Percentiles rank a stretch among this genome's conserved stretches.
These are phyloP conservation scores for human (Homo sapiens) DNA, from an alignment of 2,113 vertebrate genomes.

Conservation along the genomic window GRCh38 chr5:150305001-150305500, in stretches of 20 bases:
- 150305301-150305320: background rate
- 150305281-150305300: background rate
- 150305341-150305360: conserved; percentile 16
- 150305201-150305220: background rate
- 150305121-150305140: background rate
- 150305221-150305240: background rate
- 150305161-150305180: background rate
- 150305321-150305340: background rate
- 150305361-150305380: background rate
- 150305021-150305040: background rate
- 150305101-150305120: conserved; percentile 30
- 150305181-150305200: background rate
- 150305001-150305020: conserved; percentile 15
- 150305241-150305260: background rate
- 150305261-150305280: background rate
- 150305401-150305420: background rate
- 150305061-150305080: conserved; percentile 34
- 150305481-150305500: background rate
- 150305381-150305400: conserved; percentile 1
- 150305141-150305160: background rate
- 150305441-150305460: background rate
- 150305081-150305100: conserved; percentile 26
- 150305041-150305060: conserved; percentile 46
- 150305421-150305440: background rate
- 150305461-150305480: background rate